Evolutionary conservation across 1,140 invertebrate genomes (phyloP).

Genomic region (Aphelenchoides fujianensis): DNA sequence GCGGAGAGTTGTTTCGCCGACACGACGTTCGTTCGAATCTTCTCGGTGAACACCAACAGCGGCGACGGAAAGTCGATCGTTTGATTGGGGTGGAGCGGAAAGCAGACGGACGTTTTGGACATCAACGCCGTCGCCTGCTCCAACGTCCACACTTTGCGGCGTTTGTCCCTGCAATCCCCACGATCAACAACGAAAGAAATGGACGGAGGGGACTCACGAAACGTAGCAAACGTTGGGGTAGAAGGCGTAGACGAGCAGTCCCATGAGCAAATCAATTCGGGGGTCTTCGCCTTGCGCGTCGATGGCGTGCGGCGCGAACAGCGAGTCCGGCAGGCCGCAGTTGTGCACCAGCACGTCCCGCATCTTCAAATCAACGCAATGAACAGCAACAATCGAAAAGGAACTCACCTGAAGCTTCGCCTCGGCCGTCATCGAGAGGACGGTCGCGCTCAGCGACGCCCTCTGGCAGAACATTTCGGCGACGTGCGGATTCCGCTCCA

Average conservation of each 20-base stretch:
- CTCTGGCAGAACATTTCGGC: conserved; percentile 83
- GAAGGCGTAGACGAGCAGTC: conserved; percentile 68
- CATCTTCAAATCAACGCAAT: too few relatives aligned
- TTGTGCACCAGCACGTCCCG: conserved; percentile 75
- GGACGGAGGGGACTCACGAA: conserved; percentile 80
- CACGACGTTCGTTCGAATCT: conserved; percentile 89
- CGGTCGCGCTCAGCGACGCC: conserved; percentile 81
- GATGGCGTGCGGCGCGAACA: conserved; percentile 73
- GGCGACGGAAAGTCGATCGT: conserved; percentile 83
- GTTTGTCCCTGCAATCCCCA: too few relatives aligned
- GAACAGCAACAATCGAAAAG: conserved; percentile 39
- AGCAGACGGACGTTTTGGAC: conserved; percentile 89
- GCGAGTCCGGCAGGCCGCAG: conserved; percentile 83
- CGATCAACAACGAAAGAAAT: too few relatives aligned
- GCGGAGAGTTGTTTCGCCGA: conserved; percentile 95
- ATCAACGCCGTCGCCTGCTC: conserved; percentile 83
- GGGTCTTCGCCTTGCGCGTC: conserved; percentile 74
- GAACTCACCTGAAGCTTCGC: conserved; percentile 13
- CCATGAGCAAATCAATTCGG: conserved; percentile 75
- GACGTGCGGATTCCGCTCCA: conserved; percentile 73
- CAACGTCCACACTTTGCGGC: conserved; percentile 76
- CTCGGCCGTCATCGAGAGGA: conserved; percentile 84
- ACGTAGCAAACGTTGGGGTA: conserved; percentile 95
- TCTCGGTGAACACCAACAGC: conserved; percentile 96
- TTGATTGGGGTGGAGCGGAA: conserved; percentile 70